phyloP scores from a whole-genome alignment of 2,888 invertebrate species.

The Actias luna region DNA sequence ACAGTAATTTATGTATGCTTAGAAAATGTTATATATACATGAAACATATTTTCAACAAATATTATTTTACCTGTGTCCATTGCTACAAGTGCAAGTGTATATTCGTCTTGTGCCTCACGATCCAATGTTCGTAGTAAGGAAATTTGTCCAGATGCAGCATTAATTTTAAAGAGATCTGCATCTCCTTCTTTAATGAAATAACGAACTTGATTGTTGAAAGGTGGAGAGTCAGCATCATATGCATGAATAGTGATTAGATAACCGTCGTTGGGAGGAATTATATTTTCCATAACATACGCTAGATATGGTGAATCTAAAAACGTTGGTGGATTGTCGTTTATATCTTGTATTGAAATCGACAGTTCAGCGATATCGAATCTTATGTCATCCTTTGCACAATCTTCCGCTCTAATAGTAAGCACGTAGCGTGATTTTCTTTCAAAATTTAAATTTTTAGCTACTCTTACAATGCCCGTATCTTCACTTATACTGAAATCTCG shows the following conservation, averaged over 20 bases:
- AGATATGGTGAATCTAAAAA: conserved; percentile 97
- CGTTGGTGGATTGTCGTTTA: conserved; percentile 96
- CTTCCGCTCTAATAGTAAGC: conserved; percentile 93
- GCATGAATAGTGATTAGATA: conserved; percentile 92
- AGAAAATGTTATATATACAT: neutral
- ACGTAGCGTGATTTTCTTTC: conserved; percentile 93
- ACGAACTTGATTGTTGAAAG: conserved; percentile 93
- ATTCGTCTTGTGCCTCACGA: conserved; percentile 91
- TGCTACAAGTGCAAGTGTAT: conserved; percentile 92
- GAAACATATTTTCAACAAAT: neutral
- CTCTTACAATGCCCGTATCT: conserved; percentile 94
- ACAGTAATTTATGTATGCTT: neutral
- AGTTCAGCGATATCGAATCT: conserved; percentile 90
- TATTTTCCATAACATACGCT: conserved; percentile 96
- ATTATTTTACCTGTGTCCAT: conserved; percentile 92
- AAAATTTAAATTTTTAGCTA: conserved; percentile 96
- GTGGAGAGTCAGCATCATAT: conserved; percentile 94
- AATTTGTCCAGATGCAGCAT: conserved; percentile 95
- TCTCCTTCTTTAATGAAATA: conserved; percentile 97
- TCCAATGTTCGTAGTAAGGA: conserved; percentile 91
- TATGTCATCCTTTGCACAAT: conserved; percentile 88
- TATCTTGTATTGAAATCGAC: conserved; percentile 92
- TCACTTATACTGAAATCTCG: conserved; percentile 95
- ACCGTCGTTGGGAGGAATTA: conserved; percentile 89
- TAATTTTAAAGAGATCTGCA: conserved; percentile 94